Evolutionary conservation across 2,797 vertebrate species (phyloP).

Genomic region (Onychomys leucogaster): DNA sequence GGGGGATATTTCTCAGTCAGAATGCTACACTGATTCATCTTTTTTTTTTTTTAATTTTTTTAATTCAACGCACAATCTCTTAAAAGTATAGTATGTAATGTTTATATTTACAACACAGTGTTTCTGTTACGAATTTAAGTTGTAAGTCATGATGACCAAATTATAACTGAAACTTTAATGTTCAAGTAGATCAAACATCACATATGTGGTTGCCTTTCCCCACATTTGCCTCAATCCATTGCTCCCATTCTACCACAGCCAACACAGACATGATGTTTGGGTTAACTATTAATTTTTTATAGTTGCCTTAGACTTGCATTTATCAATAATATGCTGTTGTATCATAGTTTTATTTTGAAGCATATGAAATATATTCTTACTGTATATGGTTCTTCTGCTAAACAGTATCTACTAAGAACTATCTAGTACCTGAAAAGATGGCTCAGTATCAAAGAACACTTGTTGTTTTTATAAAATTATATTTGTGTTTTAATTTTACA

Average conservation of each 20-base stretch:
- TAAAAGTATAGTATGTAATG: not conserved
- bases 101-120: not conserved
- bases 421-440: not conserved
- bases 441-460: not conserved
- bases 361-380: not conserved
- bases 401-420: not conserved
- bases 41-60: not conserved
- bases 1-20: not conserved
- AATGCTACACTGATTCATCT: not conserved
- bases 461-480: too few species aligned
- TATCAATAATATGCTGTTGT: not conserved
- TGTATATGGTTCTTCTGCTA: not conserved
- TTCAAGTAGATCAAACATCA: not conserved
- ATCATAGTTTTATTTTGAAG: not conserved
- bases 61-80: not conserved
- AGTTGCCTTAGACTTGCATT: not conserved
- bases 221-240: not conserved
- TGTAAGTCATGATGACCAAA: not conserved
- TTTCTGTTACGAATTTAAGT: not conserved
- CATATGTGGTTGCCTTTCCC: accelerated
- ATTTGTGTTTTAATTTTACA: too few species aligned
- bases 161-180: not conserved
- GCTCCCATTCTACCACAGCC: not conserved
- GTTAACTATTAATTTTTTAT: not conserved
- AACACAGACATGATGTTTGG: not conserved